Base-by-base conservation (phyloP, 2,797 vertebrate genomes). In the Triplophysa bombifrons region DNA sequence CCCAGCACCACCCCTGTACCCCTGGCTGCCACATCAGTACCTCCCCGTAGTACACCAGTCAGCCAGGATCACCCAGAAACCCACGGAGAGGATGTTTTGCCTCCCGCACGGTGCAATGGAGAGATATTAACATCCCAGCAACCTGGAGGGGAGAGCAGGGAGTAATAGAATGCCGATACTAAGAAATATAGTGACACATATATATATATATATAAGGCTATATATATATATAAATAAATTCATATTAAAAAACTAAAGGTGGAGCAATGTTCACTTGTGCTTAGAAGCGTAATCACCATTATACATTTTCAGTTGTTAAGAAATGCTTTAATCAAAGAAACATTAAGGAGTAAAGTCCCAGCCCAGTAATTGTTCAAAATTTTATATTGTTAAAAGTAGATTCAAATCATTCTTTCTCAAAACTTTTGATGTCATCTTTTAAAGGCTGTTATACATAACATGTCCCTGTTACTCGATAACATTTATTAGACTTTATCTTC, bases 51-150 rank as follows among this genome's bases (percentile, higher is more conserved):
- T 72, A 80, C 84, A 69, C 67, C 92, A 13, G 93, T 91, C 74
- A 90, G 91, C 55, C 85, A 87, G 78, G 89, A 91, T 22, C 89
- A 83, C 55, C 90, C 88, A 81, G 91, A 88, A 75, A 82, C 86
- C 81, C 85, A 83, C 84, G 87, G 60, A 78, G 71, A 73, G 72
- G 93, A 89, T 30, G 90, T 90, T 78, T 89, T 89, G 84, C 88
- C 88, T 64, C 91, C 89, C 60, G 70, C 90, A 2, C 90, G 91
- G 80, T 94, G 94, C 89, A 96, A 96, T 0, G 94, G 94, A 30
- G 81, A 89, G 87, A 86, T 83, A 90, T 82, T 88, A 90, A 78
- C 91, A 93, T 74, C 89, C 89, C 86, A 87, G 91, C 83, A 82
- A 92, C 93, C 82, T 91, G 94, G 88, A 89, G 85, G 17, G 88